These are phyloP conservation scores for Nerophis ophidion DNA, from an alignment of 2,113 vertebrate genomes.

Conservation along the genomic window DNA sequence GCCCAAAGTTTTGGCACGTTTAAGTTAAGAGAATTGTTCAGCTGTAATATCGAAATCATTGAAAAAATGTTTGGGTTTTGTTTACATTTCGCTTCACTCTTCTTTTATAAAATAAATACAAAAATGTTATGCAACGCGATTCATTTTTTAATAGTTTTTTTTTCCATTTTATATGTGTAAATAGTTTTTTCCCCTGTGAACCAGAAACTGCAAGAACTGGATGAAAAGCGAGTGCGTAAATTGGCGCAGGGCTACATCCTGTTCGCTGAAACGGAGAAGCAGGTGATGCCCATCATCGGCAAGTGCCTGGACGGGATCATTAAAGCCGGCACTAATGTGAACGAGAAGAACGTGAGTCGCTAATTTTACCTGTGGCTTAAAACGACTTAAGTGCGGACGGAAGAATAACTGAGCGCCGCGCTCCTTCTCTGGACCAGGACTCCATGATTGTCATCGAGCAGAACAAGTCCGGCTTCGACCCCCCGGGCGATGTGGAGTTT, in stretches of 20 bases:
- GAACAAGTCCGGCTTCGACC: slow-evolving; percentile 85
- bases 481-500: slow-evolving; percentile 82
- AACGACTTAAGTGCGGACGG: background rate
- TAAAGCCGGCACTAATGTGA: slow-evolving; percentile 76
- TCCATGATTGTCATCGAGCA: slow-evolving; percentile 80
- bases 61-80: no score
- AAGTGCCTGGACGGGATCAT: slow-evolving; percentile 88
- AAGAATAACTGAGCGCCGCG: no score
- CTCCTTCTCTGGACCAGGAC: slow-evolving; percentile 64
- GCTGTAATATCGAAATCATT: no score
- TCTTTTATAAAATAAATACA: background rate
- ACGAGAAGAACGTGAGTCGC: slow-evolving; percentile 78
- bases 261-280: slow-evolving; percentile 79
- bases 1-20: no score
- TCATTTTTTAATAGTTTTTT: background rate
- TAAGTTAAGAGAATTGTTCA: no score
- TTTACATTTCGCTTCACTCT: no score
- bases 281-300: slow-evolving; percentile 85
- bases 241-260: slow-evolving; percentile 76
- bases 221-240: slow-evolving; percentile 74
- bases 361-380: slow-evolving; percentile 2
- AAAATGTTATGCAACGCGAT: background rate
- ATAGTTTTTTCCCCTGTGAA: slow-evolving; percentile 12
- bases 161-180: background rate
- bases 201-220: slow-evolving; percentile 85